Conservation (phyloP, 2,113 vertebrate genomes). For the Chaetodon trifascialis region DNA sequence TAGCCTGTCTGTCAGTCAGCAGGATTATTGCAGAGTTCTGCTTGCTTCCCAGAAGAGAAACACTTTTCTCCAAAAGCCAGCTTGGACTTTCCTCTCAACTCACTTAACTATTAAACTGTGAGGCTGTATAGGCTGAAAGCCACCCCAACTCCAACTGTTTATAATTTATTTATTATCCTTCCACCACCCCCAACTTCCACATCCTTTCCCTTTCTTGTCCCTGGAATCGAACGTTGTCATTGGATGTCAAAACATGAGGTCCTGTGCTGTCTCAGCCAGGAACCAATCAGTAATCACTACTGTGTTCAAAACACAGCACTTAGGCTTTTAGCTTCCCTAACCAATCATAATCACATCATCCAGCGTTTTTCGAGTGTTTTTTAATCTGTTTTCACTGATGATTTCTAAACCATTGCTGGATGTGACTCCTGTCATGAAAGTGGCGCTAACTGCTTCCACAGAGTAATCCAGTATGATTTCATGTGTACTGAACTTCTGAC, state of each 20-base stretch:
- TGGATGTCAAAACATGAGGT: not conserved
- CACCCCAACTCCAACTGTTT: no score
- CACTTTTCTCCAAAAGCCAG: no score
- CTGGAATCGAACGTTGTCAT: not conserved
- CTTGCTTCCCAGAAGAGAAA: not conserved
- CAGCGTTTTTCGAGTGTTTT: not conserved
- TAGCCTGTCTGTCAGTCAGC: not conserved
- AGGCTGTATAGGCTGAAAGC: no score
- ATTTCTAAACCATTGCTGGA: not conserved
- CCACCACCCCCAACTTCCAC: not conserved
- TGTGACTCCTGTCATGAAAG: no score
- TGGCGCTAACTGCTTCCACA: no score
- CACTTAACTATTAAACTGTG: no score
- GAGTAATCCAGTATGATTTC: no score
- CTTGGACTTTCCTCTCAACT: no score
- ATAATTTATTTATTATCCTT: not conserved
- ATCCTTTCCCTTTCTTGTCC: not conserved
- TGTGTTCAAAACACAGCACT: not conserved
- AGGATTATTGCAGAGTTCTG: not conserved
- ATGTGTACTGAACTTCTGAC: no score
- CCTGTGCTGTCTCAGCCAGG: not conserved
- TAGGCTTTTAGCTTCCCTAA: not conserved
- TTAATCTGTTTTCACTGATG: not conserved
- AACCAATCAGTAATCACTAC: conserved; percentile 28
- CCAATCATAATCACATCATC: not conserved